Conservation (phyloP, 2,888 invertebrate genomes). For the Acleris cristana region DNA sequence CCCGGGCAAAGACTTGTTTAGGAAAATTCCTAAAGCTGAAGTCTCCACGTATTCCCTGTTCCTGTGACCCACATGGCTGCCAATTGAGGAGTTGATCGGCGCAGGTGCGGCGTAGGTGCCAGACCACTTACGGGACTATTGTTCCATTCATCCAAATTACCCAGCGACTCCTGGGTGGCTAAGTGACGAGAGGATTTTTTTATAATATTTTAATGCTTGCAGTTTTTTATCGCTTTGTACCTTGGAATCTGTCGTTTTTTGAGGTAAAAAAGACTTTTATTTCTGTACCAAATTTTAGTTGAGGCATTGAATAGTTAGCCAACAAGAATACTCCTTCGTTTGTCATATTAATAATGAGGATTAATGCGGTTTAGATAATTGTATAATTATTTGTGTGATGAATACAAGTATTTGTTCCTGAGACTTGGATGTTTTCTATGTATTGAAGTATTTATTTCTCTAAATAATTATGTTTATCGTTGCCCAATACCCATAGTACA, state of each 20-base stretch:
- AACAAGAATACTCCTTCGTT: background rate
- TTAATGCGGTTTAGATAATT: no score
- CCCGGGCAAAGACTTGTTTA: background rate
- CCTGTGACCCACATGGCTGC: slow-evolving; percentile 58
- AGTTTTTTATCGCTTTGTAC: no score
- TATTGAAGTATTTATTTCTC: no score
- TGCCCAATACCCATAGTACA: no score
- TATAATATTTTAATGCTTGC: no score
- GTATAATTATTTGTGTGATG: no score
- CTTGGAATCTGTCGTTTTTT: no score
- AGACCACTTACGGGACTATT: slow-evolving; percentile 14
- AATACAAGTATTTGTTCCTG: no score
- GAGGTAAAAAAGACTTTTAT: no score
- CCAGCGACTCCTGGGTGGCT: slow-evolving; percentile 1
- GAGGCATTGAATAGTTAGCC: background rate
- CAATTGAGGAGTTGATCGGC: slow-evolving; percentile 70
- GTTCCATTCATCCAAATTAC: slow-evolving; percentile 28
- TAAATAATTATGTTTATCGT: no score
- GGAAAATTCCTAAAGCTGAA: background rate
- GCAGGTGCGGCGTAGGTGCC: slow-evolving; percentile 68
- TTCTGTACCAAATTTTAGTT: no score
- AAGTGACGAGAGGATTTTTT: background rate
- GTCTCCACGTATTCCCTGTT: slow-evolving; percentile 45
- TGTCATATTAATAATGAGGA: background rate
- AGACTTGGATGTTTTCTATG: no score